phyloP scores from a whole-genome alignment of 2,888 invertebrate genomes.

The Muschampia plurimacula region DNA sequence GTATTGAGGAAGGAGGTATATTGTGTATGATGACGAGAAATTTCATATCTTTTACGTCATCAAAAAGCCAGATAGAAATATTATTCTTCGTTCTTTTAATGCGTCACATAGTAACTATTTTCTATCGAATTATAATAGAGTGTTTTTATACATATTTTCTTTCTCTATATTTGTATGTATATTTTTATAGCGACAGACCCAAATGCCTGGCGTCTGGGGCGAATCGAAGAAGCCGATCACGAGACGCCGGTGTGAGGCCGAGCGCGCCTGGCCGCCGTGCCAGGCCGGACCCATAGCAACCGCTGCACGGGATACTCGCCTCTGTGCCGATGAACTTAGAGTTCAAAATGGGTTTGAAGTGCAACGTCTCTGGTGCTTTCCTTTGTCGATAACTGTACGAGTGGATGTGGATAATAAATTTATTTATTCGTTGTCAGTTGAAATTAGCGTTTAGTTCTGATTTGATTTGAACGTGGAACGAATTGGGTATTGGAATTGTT shows the following conservation, averaged over 20 bases:
- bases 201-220: slow-evolving; percentile 92
- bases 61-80: no score
- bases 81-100: no score
- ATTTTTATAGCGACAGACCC: slow-evolving; percentile 87
- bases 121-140: no score
- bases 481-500: slow-evolving; percentile 13
- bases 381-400: slow-evolving; percentile 17
- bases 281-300: slow-evolving; percentile 51
- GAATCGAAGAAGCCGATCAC: slow-evolving; percentile 93
- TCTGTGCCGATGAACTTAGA: slow-evolving; percentile 18
- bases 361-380: slow-evolving; percentile 22
- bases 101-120: no score
- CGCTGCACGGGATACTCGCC: slow-evolving; percentile 40
- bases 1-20: no score
- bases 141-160: no score
- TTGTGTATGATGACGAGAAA: no score
- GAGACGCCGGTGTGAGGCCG: slow-evolving; percentile 91
- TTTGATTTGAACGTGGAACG: slow-evolving; percentile 27
- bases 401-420: not conserved
- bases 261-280: slow-evolving; percentile 70
- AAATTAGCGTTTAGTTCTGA: slow-evolving; percentile 12
- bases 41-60: no score
- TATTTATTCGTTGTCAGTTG: slow-evolving; percentile 2
- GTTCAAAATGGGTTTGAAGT: slow-evolving; percentile 2
- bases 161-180: no score